These are phyloP conservation scores for Sylvia atricapilla DNA, from an alignment of 2,113 vertebrate genomes.

Conservation along the genomic window DNA sequence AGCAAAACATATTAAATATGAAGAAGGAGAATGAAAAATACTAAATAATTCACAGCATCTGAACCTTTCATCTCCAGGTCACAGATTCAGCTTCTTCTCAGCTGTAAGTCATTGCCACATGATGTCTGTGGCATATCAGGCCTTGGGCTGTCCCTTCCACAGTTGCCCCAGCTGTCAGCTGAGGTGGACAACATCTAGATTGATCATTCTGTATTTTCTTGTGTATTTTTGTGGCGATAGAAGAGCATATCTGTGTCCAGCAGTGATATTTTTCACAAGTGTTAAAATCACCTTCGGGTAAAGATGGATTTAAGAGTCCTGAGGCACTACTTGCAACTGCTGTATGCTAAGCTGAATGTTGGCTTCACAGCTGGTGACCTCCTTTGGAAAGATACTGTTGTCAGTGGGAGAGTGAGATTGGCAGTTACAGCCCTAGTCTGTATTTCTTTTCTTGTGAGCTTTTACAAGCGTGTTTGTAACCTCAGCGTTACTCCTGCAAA, in stretches of 20 bases:
- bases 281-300: background rate
- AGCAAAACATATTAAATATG: constrained; percentile 53
- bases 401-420: background rate
- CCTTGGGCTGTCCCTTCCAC: background rate
- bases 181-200: background rate
- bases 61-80: constrained; percentile 43
- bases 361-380: background rate
- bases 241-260: background rate
- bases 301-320: background rate
- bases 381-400: background rate
- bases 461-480: background rate
- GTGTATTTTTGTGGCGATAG: background rate
- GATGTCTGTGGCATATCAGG: background rate
- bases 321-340: background rate
- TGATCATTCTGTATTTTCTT: background rate
- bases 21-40: constrained; percentile 22
- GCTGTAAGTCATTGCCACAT: background rate
- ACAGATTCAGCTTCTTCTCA: background rate
- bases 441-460: background rate
- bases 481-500: background rate
- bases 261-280: background rate
- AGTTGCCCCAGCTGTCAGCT: rapidly evolving
- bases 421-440: background rate
- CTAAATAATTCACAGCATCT: constrained; percentile 35
- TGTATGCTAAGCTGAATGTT: background rate